Percentiles rank a stretch among this genome's conserved stretches.
These are phyloP conservation scores for Cerceris rybyensis DNA, from an alignment of 2,888 invertebrate species.

Conservation along the genomic window DNA sequence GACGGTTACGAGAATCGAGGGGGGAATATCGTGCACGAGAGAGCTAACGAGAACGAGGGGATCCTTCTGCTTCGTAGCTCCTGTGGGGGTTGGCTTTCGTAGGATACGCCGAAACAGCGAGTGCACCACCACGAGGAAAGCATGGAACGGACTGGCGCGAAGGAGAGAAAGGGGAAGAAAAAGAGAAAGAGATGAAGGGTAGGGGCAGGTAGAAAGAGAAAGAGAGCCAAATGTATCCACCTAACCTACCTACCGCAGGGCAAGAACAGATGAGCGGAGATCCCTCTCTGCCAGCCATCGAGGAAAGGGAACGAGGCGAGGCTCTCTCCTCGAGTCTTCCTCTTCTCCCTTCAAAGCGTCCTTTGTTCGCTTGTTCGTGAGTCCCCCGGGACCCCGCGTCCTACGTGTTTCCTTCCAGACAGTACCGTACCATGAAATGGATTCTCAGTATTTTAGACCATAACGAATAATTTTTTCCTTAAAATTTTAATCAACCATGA, in stretches of 20 bases:
- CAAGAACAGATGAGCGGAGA: slow-evolving; percentile 71
- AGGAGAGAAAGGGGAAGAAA: slow-evolving; percentile 15
- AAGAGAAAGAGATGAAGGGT: slow-evolving; percentile 6
- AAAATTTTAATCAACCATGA: too few relatives aligned
- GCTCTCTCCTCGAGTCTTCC: slow-evolving; percentile 65
- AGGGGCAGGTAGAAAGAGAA: slow-evolving; percentile 24
- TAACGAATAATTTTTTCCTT: neutral
- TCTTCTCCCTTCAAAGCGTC: slow-evolving; percentile 73
- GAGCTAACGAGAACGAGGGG: slow-evolving; percentile 54
- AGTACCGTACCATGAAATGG: slow-evolving; percentile 56
- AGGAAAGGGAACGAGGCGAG: slow-evolving; percentile 65
- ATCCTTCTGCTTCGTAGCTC: slow-evolving; percentile 55
- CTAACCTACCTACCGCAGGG: slow-evolving; percentile 70
- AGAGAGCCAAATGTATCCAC: slow-evolving; percentile 62
- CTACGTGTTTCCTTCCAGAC: slow-evolving; percentile 65
- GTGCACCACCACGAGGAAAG: slow-evolving; percentile 41
- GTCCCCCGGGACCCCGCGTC: slow-evolving; percentile 71
- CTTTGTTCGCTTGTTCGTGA: slow-evolving; percentile 71
- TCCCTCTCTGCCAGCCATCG: slow-evolving; percentile 69
- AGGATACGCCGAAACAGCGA: slow-evolving; percentile 46
- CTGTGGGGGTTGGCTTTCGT: slow-evolving; percentile 60
- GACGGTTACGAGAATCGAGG: slow-evolving; percentile 49
- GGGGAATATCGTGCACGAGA: slow-evolving; percentile 38
- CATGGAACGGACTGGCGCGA: slow-evolving; percentile 25
- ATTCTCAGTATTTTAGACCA: neutral